These are phyloP conservation scores for Lindbergichthys nudifrons DNA, from an alignment of 2,797 vertebrate genomes.

Conservation along the genomic window DNA sequence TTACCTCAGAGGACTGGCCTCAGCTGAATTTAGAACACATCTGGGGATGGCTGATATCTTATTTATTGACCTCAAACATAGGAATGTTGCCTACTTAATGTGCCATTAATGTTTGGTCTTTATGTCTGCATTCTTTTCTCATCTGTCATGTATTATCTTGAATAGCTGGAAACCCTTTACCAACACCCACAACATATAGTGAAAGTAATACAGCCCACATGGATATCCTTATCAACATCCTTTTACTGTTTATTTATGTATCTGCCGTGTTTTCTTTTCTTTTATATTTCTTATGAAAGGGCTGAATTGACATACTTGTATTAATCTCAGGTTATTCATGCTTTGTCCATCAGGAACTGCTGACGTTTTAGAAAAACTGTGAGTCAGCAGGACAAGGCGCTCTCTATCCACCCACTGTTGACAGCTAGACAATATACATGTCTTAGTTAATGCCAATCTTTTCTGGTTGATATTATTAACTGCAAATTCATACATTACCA, in stretches of 20 bases:
- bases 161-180: constrained; percentile 44
- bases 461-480: not conserved
- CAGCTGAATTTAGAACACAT: constrained; percentile 36
- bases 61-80: constrained; percentile 67
- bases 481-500: not conserved
- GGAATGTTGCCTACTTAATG: constrained; percentile 64
- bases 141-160: constrained; percentile 63
- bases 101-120: constrained; percentile 59
- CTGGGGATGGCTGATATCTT: constrained; percentile 64
- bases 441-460: not conserved
- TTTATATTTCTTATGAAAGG: not conserved
- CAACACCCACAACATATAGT: not conserved
- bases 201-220: not conserved
- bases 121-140: constrained; percentile 70
- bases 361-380: constrained; percentile 8
- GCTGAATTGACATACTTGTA: not conserved
- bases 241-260: not conserved
- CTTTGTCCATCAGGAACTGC: not conserved
- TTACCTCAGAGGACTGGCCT: constrained; percentile 19
- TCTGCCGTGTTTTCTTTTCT: not conserved
- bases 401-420: not conserved
- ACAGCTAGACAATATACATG: constrained; percentile 14
- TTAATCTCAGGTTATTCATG: constrained; percentile 11
- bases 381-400: not conserved
- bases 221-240: constrained; percentile 13